Conservation (phyloP, 2,797 vertebrate species). For the Phalanger gymnotis region DNA sequence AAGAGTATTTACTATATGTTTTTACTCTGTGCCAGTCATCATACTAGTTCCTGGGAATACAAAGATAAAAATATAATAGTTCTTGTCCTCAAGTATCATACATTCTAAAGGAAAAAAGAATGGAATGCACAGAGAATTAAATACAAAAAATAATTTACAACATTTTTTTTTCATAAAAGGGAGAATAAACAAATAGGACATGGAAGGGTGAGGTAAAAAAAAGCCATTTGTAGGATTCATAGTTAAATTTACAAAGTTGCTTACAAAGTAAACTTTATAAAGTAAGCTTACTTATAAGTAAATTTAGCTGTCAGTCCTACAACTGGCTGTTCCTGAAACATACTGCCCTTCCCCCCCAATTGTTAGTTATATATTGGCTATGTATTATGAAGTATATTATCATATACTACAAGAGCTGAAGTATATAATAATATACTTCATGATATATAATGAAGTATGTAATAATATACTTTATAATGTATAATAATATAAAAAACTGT, state of each 20-base stretch:
- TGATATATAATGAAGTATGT: no score
- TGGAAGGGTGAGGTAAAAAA: background rate
- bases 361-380: background rate
- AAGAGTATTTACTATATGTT: background rate
- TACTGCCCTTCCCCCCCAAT: background rate
- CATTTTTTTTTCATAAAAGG: background rate
- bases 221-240: background rate
- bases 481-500: background rate
- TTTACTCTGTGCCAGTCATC: background rate
- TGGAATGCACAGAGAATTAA: background rate
- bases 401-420: background rate
- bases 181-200: background rate
- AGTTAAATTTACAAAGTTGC: no score
- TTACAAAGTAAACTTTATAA: no score
- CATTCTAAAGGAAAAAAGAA: background rate
- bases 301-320: background rate
- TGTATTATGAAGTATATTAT: background rate
- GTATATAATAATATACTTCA: background rate
- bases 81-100: background rate
- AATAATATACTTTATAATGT: background rate
- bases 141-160: background rate
- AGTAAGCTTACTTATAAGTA: background rate
- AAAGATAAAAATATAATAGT: background rate
- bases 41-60: background rate
- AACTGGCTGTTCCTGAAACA: background rate